Base-by-base conservation (phyloP, 2,113 vertebrate genomes). In the Cynopterus brachyotis region DNA sequence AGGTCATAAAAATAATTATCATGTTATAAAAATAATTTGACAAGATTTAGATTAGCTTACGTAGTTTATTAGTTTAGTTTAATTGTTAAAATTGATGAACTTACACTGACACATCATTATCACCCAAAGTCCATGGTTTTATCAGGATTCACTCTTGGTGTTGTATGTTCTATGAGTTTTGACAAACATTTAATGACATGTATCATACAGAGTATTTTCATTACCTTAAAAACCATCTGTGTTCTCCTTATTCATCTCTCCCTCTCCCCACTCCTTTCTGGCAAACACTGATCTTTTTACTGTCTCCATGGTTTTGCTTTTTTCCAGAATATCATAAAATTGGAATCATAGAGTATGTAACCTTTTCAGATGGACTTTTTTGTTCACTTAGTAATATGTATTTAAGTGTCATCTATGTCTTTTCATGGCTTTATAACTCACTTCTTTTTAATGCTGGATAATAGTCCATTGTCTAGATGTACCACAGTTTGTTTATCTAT, bases 31-130 rank as follows among this genome's bases (percentile, higher is more conserved):
- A 72, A 11, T 28, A 86, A 50, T 42, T 66, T 45, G 62, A 66
- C 35, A 91, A 73, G 59, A 37, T 89, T 83, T 83, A 83, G 45
- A 75, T 94, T 67, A 40, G 12, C 40, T 76, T 83, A 37, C 12
- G 22, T 30, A 76, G 45, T 64, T 96, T 59, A 50, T 96, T 59
- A 50, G 73, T 89, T 90, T 73, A 66, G 59, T 76, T 79, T 66
- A 75, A 42, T 15, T 82, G 16, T 53, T 64, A 47, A 4, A 83
- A 17, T 0, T 62, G 47, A 89, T 45, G 15, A 42, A 28, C 26
- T 53, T 89, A 32, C 12, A 37, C 0, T 62, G 55, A 82, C 1
- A 64, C 16, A 10, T 55, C 20, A 50, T 45, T 28, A 35, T 88
- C 59, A 64, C 45, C 9, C 28, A 69, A 79, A 86, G 6, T 13